Conservation (phyloP, 2,888 invertebrate genomes). For the Theristus sp. region DNA sequence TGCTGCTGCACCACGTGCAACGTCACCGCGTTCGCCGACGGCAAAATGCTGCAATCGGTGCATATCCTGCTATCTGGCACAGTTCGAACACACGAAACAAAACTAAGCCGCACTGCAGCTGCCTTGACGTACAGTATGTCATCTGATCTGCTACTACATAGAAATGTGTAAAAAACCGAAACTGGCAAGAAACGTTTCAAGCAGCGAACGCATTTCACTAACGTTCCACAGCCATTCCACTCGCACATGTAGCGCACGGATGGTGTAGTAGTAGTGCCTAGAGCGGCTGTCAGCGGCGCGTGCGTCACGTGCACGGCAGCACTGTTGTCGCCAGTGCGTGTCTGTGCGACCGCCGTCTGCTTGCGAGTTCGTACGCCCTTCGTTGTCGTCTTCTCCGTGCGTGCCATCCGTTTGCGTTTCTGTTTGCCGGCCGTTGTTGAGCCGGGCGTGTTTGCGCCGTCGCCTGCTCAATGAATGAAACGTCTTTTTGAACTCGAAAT, state of each 20-base stretch:
- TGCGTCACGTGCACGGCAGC: not conserved
- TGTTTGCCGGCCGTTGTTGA: not conserved
- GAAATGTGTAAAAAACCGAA: too few species aligned
- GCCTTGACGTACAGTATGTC: too few species aligned
- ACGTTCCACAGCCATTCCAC: slow-evolving; percentile 68
- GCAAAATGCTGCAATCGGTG: slow-evolving; percentile 27
- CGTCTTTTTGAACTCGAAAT: not conserved
- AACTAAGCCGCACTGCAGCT: too few species aligned
- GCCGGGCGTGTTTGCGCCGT: slow-evolving; percentile 15
- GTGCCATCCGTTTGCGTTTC: slow-evolving; percentile 9
- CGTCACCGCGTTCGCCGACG: slow-evolving; percentile 43
- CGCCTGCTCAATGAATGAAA: slow-evolving; percentile 5
- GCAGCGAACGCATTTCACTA: slow-evolving; percentile 19
- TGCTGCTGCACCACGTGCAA: slow-evolving; percentile 68
- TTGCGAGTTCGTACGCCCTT: not conserved
- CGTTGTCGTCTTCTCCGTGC: not conserved
- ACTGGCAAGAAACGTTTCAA: too few species aligned
- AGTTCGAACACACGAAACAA: too few species aligned
- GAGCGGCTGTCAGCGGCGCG: slow-evolving; percentile 9
- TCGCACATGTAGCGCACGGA: slow-evolving; percentile 54
- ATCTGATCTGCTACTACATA: too few species aligned
- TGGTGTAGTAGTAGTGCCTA: too few species aligned
- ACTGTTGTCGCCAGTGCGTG: not conserved
- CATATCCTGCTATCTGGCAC: too few species aligned
- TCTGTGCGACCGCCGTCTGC: not conserved